Percentiles rank a stretch among this genome's conserved stretches.
phyloP scores from a whole-genome alignment of 2,888 invertebrate genomes.

The Cosmia trapezina region DNA sequence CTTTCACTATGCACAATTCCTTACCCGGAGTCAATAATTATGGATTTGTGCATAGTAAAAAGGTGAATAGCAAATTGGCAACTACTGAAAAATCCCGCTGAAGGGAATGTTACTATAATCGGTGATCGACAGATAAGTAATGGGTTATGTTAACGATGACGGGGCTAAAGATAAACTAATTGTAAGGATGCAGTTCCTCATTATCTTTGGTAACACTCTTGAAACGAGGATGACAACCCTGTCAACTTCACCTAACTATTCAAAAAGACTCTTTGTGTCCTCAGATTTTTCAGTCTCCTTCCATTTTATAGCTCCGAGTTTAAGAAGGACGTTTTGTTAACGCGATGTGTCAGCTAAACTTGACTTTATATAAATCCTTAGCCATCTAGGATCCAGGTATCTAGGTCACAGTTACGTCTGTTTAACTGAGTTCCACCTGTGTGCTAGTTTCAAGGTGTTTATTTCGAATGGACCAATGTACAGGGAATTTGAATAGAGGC shows the following conservation, averaged over 20 bases:
- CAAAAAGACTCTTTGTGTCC: slow-evolving; percentile 19
- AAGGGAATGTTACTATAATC: too few species aligned
- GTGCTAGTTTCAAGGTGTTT: slow-evolving; percentile 1
- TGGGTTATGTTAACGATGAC: neutral
- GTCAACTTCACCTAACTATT: neutral
- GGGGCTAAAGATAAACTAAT: neutral
- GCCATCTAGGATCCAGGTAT: neutral
- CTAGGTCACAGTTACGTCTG: slow-evolving; percentile 27
- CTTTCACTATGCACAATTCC: neutral
- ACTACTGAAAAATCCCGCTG: neutral
- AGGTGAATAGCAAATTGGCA: neutral
- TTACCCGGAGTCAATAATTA: neutral
- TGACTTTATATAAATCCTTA: slow-evolving; percentile 38
- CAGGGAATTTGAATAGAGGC: slow-evolving; percentile 22
- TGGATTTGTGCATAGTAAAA: neutral
- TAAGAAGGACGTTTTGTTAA: slow-evolving; percentile 24
- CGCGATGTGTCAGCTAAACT: slow-evolving; percentile 43
- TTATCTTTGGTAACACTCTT: neutral
- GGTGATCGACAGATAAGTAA: neutral
- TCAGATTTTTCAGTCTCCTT: slow-evolving; percentile 16
- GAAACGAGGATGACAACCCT: neutral
- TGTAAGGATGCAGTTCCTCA: neutral
- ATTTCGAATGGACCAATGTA: slow-evolving; percentile 12
- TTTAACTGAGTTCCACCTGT: slow-evolving; percentile 5
- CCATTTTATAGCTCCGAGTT: slow-evolving; percentile 33